A percentile compares a stretch with the other conserved stretches of the same genome.
Evolutionary conservation across 2,113 vertebrate species (phyloP).

Genomic region (Ctenomys sociabilis): DNA sequence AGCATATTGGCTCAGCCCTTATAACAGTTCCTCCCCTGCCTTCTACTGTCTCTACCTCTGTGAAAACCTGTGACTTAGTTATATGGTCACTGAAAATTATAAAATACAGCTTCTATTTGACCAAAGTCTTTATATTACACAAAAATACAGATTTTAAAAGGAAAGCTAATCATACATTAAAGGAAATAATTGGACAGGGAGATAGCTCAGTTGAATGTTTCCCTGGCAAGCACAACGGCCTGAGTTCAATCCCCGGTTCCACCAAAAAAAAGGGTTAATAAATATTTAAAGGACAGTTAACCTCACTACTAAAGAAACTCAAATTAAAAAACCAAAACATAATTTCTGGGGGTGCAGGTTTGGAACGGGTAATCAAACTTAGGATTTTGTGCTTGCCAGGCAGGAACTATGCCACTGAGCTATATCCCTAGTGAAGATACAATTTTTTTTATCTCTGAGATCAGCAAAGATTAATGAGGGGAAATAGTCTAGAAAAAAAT

Average conservation of each 20-base stretch:
- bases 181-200: background rate
- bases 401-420: no score
- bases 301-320: background rate
- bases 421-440: no score
- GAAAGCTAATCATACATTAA: background rate
- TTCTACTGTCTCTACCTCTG: background rate
- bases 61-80: background rate
- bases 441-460: slow-evolving; percentile 6
- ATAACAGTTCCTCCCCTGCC: background rate
- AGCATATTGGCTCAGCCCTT: background rate
- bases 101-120: background rate
- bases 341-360: no score
- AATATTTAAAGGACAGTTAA: slow-evolving; percentile 5
- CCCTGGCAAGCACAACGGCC: no score
- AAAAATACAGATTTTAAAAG: background rate
- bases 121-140: background rate
- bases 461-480: background rate
- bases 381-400: no score
- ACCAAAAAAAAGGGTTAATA: slow-evolving; percentile 29
- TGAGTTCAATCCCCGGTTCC: background rate
- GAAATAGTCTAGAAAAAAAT: background rate
- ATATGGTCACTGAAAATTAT: background rate
- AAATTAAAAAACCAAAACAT: background rate
- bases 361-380: no score
- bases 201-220: no score